These are phyloP conservation scores for Muscina levida DNA, from an alignment of 2,888 invertebrate species.

Conservation along the genomic window DNA sequence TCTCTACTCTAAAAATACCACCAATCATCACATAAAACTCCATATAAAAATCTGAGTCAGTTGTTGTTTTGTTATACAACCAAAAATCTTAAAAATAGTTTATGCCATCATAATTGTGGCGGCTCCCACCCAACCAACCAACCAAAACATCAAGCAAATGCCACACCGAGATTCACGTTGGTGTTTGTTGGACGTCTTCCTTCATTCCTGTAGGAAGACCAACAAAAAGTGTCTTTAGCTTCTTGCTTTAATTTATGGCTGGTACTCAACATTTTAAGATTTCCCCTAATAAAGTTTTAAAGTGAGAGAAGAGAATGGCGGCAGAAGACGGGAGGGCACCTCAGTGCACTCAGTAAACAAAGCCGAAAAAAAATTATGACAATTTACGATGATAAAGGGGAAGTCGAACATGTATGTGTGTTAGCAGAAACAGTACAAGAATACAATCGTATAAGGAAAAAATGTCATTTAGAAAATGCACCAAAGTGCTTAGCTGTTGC, in stretches of 20 bases:
- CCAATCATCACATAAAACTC: conserved; percentile 3
- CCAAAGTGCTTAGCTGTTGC: too few relatives aligned
- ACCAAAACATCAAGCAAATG: not conserved
- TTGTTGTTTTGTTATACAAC: too few relatives aligned
- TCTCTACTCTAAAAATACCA: not conserved
- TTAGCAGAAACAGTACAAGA: too few relatives aligned
- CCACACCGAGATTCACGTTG: conserved; percentile 8
- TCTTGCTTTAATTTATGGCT: too few relatives aligned
- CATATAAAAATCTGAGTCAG: not conserved
- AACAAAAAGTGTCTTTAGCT: too few relatives aligned
- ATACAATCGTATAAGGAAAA: too few relatives aligned
- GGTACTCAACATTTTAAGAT: too few relatives aligned
- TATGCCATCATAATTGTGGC: conserved; percentile 7
- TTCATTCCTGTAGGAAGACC: not conserved
- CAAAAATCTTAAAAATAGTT: not conserved
- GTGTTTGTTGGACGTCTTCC: not conserved
- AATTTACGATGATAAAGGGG: conserved; percentile 1
- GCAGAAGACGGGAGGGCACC: too few relatives aligned
- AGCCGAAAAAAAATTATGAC: not conserved
- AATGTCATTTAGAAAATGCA: too few relatives aligned
- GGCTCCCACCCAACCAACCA: conserved; percentile 9
- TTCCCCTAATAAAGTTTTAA: too few relatives aligned
- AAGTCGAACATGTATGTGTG: not conserved
- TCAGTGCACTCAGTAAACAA: too few relatives aligned
- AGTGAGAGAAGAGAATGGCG: too few relatives aligned